Evolutionary conservation across 2,797 vertebrate species (phyloP).

Genomic region (Eupleurogrammus muticus): DNA sequence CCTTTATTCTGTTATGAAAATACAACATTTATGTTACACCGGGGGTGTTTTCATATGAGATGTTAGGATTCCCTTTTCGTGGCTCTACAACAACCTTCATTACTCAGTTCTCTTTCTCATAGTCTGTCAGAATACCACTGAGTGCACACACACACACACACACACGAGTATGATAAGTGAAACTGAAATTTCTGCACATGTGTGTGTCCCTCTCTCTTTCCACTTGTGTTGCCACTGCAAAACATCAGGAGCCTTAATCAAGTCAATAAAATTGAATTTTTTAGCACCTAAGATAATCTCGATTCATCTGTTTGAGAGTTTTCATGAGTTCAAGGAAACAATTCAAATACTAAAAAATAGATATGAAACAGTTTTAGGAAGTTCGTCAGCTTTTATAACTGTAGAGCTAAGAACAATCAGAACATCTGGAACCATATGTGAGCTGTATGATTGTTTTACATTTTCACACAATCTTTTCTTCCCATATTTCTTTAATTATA

Average conservation of each 20-base stretch:
- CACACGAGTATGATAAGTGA: slow-evolving; percentile 71
- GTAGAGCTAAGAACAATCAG: neutral
- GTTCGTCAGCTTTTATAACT: neutral
- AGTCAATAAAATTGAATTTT: slow-evolving; percentile 4
- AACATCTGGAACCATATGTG: no score
- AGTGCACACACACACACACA: slow-evolving; percentile 35
- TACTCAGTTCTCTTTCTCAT: slow-evolving; percentile 64
- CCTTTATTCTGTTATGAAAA: slow-evolving; percentile 53
- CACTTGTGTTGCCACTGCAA: slow-evolving; percentile 37
- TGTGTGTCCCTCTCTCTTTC: slow-evolving; percentile 67
- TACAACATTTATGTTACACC: slow-evolving; percentile 38
- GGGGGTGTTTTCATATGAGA: slow-evolving; percentile 73
- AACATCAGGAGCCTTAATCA: slow-evolving; percentile 29
- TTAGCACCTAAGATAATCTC: neutral
- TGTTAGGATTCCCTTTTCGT: slow-evolving; percentile 81
- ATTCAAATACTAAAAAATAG: slow-evolving; percentile 3
- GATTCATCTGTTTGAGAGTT: neutral
- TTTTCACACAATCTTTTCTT: slow-evolving; percentile 12
- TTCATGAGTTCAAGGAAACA: neutral
- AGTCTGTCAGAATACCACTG: slow-evolving; percentile 41
- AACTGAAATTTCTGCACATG: slow-evolving; percentile 63
- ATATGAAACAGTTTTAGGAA: neutral
- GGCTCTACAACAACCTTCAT: slow-evolving; percentile 46
- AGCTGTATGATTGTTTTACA: neutral
- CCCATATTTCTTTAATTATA: slow-evolving; percentile 8